Percentiles rank a stretch among this genome's conserved stretches.
Conservation (phyloP, 2,888 invertebrate genomes). For the Lasioglossum pauxillum region DNA sequence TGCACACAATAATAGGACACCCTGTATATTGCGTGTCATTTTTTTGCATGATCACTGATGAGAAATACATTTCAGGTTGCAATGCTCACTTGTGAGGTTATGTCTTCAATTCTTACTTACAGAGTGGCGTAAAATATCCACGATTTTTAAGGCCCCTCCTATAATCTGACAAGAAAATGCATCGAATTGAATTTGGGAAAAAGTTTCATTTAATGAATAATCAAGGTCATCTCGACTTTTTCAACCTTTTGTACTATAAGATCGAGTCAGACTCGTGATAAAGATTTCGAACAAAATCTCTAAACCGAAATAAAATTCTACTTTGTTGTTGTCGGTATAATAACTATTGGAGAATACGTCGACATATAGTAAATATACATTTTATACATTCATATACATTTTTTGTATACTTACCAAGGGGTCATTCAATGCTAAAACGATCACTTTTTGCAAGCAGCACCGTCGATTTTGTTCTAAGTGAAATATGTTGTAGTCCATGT, state of each 20-base stretch:
- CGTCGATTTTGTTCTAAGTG: no score
- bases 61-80: background rate
- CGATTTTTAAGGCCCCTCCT: no score
- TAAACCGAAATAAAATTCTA: background rate
- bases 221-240: background rate
- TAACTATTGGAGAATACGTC: background rate
- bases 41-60: background rate
- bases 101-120: background rate
- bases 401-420: no score
- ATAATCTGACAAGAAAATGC: background rate
- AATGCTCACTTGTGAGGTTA: background rate
- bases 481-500: no score
- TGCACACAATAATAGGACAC: background rate
- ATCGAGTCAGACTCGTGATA: no score
- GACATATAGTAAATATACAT: background rate
- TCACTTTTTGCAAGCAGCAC: no score
- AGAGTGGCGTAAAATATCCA: background rate
- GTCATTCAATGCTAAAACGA: no score
- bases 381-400: no score
- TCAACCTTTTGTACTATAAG: no score
- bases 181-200: background rate
- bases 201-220: background rate
- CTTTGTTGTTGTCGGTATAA: background rate
- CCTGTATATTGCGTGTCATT: background rate
- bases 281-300: no score